Base-by-base conservation (phyloP, 2,888 invertebrate genomes). In the Chalcis sispes region DNA sequence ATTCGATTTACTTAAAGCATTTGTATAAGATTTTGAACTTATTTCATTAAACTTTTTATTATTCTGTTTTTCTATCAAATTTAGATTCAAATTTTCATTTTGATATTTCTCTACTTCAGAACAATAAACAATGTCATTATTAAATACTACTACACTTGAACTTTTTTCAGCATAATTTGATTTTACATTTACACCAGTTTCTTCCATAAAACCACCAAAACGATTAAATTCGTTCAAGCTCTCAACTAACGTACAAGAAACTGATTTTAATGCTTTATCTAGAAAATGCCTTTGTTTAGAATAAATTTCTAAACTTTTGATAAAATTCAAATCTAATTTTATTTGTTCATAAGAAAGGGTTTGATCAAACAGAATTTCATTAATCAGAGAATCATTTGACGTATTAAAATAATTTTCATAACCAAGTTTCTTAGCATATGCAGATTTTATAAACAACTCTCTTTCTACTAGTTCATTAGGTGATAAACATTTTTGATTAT, bases 331-430 rank as follows among this genome's bases (percentile, higher is more conserved):
- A 18, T 78, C 75, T 54, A 75, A 42, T 46, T 75, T 42, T 20
- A 72, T 70, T 58, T 64, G 7, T 59, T 72, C 40, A 58, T 59
- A 72, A 23, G 32, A 5, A 48, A 64, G 29, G 10, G 40, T 36
- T 29, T 52, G 7, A 62, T 56, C 67, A 56, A 58, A 74, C n/a
- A 78, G 42, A 62, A 78, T 67, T 36, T 78, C 78, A 71, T 77
- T 62, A 2, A 77, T 58, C 5, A 78, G 46, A 54, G 58, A 66
- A 27, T 78, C 76, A 74, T 78, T 78, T 10, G 78, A 78, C 18
- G 76, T 78, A 56, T 78, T 72, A 32, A 78, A 78, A 23, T 46
- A 56, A 69, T 78, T 78, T 54, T 62, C 67, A 66, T 58, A 74
- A 0, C 71, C 76, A 40, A 73, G 66, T 25, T 76, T 70, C 52